A percentile compares a stretch with the other conserved stretches of the same genome.
Evolutionary conservation across 2,888 invertebrate genomes (phyloP).

Genomic region (Malachius bipustulatus): DNA sequence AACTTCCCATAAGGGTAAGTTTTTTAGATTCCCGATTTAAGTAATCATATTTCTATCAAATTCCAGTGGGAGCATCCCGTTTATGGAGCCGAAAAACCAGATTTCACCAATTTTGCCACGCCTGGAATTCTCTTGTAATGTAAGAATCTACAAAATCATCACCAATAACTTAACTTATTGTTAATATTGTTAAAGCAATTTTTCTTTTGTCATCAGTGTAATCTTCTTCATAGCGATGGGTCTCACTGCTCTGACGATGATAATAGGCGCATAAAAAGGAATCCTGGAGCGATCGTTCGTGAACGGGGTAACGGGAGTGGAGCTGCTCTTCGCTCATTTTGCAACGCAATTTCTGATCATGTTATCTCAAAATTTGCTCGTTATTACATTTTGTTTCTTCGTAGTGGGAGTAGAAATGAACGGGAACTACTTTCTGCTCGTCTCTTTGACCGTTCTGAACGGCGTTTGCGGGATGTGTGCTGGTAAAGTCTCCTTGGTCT

Average conservation of each 20-base stretch:
- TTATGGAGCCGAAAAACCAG: conserved; percentile 63
- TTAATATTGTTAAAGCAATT: too few species aligned
- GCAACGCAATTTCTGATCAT: conserved; percentile 80
- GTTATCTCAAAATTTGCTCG: conserved; percentile 68
- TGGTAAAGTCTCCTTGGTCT: too few species aligned
- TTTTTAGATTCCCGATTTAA: not conserved
- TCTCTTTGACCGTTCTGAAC: conserved; percentile 63
- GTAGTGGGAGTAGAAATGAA: conserved; percentile 66
- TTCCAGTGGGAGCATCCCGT: conserved; percentile 57
- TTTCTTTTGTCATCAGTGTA: conserved; percentile 61
- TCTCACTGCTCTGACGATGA: conserved; percentile 79
- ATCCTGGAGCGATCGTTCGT: conserved; percentile 81
- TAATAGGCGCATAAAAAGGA: conserved; percentile 81
- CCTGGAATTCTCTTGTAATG: conserved; percentile 82
- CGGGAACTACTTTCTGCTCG: conserved; percentile 64
- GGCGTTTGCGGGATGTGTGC: conserved; percentile 92
- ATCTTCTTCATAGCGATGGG: conserved; percentile 91
- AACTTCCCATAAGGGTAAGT: conserved; percentile 51
- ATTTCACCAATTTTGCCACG: conserved; percentile 90
- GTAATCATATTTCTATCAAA: conserved; percentile 15
- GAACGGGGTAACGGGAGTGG: conserved; percentile 68
- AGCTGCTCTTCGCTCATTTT: conserved; percentile 80
- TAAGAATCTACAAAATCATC: not conserved
- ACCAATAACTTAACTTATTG: too few species aligned
- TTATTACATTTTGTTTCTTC: conserved; percentile 65